These are phyloP conservation scores for Parnassius apollo DNA, from an alignment of 2,888 invertebrate genomes.

Conservation along the genomic window DNA sequence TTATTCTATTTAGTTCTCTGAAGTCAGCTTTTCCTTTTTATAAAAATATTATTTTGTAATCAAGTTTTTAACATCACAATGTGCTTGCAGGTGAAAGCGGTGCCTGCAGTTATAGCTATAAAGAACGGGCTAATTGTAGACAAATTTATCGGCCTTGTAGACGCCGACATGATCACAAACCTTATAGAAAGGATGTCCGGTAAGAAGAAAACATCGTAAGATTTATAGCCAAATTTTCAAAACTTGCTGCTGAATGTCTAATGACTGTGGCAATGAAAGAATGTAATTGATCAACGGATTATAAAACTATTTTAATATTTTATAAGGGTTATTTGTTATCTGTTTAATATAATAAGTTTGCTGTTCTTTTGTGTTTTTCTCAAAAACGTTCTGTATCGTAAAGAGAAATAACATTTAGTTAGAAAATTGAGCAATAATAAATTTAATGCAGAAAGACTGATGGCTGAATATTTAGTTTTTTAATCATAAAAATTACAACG, in stretches of 20 bases:
- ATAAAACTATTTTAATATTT: constrained; percentile 10
- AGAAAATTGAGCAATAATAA: too few relatives aligned
- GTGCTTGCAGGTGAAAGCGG: constrained; percentile 85
- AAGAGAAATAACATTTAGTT: too few relatives aligned
- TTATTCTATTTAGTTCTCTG: too few relatives aligned
- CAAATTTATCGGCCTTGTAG: constrained; percentile 93
- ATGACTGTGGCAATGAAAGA: neutral
- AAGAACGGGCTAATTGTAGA: constrained; percentile 91
- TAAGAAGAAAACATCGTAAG: constrained; percentile 41
- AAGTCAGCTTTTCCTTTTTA: too few relatives aligned
- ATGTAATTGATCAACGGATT: constrained; percentile 1
- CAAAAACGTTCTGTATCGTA: too few relatives aligned
- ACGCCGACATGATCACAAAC: constrained; percentile 89
- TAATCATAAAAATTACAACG: too few relatives aligned
- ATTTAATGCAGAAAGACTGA: neutral
- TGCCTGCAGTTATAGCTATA: constrained; percentile 90
- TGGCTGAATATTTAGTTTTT: too few relatives aligned
- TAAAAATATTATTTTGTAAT: too few relatives aligned
- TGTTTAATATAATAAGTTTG: constrained; percentile 4
- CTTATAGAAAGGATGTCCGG: constrained; percentile 85
- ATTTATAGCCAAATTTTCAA: neutral
- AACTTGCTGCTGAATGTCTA: neutral
- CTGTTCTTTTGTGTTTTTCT: too few relatives aligned
- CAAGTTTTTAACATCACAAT: constrained; percentile 18
- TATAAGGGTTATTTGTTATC: constrained; percentile 9